Evolutionary conservation across 92 coral and sea anemone genomes (phyloP).

Genomic region (Heteractis magnifica): DNA sequence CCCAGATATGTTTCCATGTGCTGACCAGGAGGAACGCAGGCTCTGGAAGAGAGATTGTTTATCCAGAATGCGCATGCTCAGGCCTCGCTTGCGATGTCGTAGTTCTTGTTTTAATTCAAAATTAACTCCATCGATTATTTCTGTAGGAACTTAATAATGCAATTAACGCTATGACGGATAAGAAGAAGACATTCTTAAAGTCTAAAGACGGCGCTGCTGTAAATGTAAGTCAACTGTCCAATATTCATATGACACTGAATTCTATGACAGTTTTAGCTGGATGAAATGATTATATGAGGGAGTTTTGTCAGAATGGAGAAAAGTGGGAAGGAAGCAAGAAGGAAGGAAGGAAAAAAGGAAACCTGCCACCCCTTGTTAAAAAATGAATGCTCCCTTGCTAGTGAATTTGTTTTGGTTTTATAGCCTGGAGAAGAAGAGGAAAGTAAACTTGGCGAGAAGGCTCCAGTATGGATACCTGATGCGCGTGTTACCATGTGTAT

Average conservation of each 20-base stretch:
- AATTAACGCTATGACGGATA: constrained; percentile 68
- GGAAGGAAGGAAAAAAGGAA: too few species aligned
- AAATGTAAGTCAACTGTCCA: neutral
- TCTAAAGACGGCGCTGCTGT: constrained; percentile 45
- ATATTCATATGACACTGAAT: neutral
- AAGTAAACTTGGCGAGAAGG: constrained; percentile 78
- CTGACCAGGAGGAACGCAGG: too few species aligned
- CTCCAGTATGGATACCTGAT: constrained; percentile 99
- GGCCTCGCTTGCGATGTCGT: too few species aligned
- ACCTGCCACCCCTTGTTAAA: too few species aligned
- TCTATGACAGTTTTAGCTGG: neutral
- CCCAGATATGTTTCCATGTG: too few species aligned
- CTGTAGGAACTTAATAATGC: constrained; percentile 77
- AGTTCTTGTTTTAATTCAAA: neutral
- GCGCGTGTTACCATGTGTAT: constrained; percentile 97
- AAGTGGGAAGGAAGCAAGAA: too few species aligned
- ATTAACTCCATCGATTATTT: neutral
- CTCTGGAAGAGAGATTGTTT: too few species aligned
- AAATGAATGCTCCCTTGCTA: too few species aligned
- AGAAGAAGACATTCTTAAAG: constrained; percentile 79
- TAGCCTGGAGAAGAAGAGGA: constrained; percentile 55
- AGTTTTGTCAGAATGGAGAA: too few species aligned
- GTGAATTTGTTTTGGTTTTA: neutral
- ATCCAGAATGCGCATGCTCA: too few species aligned
- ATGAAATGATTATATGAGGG: too few species aligned